A percentile compares a stretch with the other conserved stretches of the same genome.
Conservation (phyloP, 2,113 vertebrate genomes). For the Vulpes lagopus region DNA sequence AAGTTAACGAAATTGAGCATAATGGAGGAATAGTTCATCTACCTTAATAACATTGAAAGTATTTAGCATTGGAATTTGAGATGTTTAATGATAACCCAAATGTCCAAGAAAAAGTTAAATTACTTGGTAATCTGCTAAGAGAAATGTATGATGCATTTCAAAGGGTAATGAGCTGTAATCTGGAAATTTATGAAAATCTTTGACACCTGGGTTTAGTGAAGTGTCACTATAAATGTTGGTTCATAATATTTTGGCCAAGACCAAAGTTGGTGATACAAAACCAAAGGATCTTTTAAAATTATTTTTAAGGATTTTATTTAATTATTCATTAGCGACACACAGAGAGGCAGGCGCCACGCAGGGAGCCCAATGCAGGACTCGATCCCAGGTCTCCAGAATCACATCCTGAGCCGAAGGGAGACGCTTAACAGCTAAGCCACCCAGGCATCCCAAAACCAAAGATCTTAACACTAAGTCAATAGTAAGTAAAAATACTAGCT, state of each 20-base stretch:
- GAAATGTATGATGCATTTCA: not conserved
- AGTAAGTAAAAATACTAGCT: slow-evolving; percentile 33
- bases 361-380: too few species aligned
- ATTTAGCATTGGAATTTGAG: not conserved
- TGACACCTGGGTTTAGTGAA: not conserved
- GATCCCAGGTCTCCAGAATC: too few species aligned
- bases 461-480: not conserved
- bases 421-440: too few species aligned
- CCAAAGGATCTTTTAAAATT: not conserved
- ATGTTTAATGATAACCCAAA: not conserved
- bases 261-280: not conserved
- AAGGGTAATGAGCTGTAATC: not conserved
- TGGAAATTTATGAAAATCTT: slow-evolving; percentile 2
- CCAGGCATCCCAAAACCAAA: not conserved
- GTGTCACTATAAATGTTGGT: not conserved
- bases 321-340: too few species aligned
- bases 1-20: not conserved
- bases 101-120: not conserved
- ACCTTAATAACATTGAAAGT: not conserved
- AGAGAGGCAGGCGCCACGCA: too few species aligned
- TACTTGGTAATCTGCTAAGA: not conserved
- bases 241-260: slow-evolving; percentile 34
- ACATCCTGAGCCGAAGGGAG: too few species aligned
- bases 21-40: not conserved
- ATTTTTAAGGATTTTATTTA: too few species aligned